phyloP scores from a whole-genome alignment of 2,888 invertebrate genomes.

The Sphaeridia pumilis region DNA sequence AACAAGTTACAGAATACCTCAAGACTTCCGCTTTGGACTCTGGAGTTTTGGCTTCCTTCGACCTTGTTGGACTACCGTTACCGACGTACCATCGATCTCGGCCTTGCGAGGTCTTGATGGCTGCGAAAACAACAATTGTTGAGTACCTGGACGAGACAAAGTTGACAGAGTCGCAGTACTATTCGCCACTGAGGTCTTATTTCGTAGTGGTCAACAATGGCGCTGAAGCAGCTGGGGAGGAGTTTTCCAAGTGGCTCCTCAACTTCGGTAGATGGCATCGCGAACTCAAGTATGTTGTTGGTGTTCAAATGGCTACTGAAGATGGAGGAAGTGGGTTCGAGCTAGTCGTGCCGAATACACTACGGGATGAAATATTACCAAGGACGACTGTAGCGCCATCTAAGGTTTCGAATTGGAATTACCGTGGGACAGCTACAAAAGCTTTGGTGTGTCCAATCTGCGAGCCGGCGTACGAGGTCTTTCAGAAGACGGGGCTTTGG shows the following conservation, averaged over 20 bases:
- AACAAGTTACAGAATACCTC: not conserved
- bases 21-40: not conserved
- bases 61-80: too few relatives aligned
- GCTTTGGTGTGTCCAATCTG: not conserved
- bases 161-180: not conserved
- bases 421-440: too few relatives aligned
- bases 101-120: too few relatives aligned
- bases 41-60: not conserved
- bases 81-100: too few relatives aligned
- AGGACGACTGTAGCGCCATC: too few relatives aligned
- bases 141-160: too few relatives aligned
- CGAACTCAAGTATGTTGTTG: not conserved
- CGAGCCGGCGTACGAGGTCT: not conserved
- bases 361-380: too few relatives aligned
- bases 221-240: not conserved
- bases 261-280: not conserved
- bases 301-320: not conserved
- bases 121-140: too few relatives aligned
- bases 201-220: not conserved
- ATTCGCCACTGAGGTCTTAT: not conserved
- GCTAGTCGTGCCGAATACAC: not conserved
- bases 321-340: not conserved
- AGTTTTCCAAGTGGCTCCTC: not conserved
- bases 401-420: too few relatives aligned
- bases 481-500: constrained; percentile 1